Percentiles rank a stretch among this genome's conserved stretches.
These are phyloP conservation scores for Ictalurus punctatus DNA, from an alignment of 2,113 vertebrate genomes.

Conservation along the genomic window DNA sequence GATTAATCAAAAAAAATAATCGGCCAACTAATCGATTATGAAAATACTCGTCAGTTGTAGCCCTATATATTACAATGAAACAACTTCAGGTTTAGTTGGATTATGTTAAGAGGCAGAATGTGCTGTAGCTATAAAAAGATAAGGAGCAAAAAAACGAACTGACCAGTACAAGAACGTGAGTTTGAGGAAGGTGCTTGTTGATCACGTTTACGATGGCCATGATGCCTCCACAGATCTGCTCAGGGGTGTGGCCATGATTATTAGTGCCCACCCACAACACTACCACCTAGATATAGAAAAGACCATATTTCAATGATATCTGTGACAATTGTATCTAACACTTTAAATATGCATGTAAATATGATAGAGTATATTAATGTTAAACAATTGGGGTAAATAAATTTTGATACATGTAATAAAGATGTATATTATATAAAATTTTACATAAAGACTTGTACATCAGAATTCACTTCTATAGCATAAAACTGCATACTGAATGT, in stretches of 20 bases:
- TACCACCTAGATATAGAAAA: constrained; percentile 74
- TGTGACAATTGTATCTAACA: background rate
- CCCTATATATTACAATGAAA: background rate
- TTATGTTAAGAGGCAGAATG: background rate
- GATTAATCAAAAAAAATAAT: too few species aligned
- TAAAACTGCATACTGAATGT: background rate
- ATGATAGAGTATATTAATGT: background rate
- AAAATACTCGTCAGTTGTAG: too few species aligned
- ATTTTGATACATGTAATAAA: background rate
- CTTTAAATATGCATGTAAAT: background rate
- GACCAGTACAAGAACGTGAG: constrained; percentile 82
- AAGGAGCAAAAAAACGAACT: constrained; percentile 55
- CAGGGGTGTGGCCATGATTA: constrained; percentile 82
- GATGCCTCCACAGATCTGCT: constrained; percentile 83
- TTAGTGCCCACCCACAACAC: constrained; percentile 90
- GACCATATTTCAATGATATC: background rate
- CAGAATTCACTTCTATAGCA: background rate
- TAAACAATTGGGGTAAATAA: background rate
- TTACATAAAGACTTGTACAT: background rate
- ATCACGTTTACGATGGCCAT: constrained; percentile 80
- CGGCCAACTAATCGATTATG: too few species aligned
- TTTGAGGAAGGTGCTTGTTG: constrained; percentile 79
- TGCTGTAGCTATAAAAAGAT: background rate
- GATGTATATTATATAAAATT: background rate
- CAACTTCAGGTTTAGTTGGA: background rate